Percentiles rank a stretch among this genome's conserved stretches.
These are phyloP conservation scores for Boloria euphrosyne DNA, from an alignment of 2,888 invertebrate genomes.

Conservation along the genomic window DNA sequence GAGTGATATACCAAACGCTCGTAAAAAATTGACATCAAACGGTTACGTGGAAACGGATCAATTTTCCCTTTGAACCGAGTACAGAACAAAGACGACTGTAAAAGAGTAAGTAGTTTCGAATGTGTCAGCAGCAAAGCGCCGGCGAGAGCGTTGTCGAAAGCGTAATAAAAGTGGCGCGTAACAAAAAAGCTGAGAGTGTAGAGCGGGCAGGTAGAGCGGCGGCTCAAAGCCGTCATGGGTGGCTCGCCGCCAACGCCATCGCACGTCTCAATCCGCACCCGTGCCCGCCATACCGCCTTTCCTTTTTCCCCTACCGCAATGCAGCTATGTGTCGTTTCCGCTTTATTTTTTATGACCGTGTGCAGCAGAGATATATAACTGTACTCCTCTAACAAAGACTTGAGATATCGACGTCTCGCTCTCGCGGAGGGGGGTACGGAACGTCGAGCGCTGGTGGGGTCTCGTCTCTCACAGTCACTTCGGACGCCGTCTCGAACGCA, in stretches of 20 bases:
- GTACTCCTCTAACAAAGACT: constrained; percentile 66
- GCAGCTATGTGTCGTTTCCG: constrained; percentile 82
- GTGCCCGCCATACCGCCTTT: constrained; percentile 78
- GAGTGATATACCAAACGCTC: constrained; percentile 33
- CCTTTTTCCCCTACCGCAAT: constrained; percentile 81
- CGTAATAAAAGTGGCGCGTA: constrained; percentile 78
- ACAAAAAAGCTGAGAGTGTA: constrained; percentile 67
- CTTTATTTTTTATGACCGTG: constrained; percentile 77
- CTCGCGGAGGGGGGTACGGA: constrained; percentile 56
- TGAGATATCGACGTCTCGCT: constrained; percentile 62
- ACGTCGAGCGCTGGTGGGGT: constrained; percentile 68
- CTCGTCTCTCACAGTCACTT: constrained; percentile 73
- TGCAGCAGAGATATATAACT: constrained; percentile 78
- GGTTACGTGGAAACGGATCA: constrained; percentile 64
- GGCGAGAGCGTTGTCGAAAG: constrained; percentile 65
- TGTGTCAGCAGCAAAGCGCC: constrained; percentile 73
- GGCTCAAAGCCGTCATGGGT: constrained; percentile 81
- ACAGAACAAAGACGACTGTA: constrained; percentile 71
- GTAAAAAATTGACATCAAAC: constrained; percentile 66
- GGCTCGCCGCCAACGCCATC: constrained; percentile 80
- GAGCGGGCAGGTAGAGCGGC: constrained; percentile 63
- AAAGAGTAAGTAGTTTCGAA: constrained; percentile 75
- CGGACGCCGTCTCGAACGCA: constrained; percentile 65
- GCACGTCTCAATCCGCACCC: constrained; percentile 82
- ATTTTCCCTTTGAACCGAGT: constrained; percentile 71